Conservation (phyloP, 2,888 invertebrate genomes). For the Meteorus cinctellus region DNA sequence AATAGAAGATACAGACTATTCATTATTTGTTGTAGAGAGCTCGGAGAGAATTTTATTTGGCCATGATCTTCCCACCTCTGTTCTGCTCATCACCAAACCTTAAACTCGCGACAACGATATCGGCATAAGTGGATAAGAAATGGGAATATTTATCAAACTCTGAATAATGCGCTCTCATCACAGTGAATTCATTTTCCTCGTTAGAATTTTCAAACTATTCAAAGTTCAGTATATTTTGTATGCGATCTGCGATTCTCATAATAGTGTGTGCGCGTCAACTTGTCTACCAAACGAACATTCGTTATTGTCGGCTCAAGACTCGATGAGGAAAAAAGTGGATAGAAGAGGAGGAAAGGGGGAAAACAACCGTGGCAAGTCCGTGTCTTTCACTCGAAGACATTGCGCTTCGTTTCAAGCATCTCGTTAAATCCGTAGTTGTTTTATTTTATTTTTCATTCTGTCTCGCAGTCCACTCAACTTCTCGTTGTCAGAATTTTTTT, state of each 20-base stretch:
- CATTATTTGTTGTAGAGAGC: too few relatives aligned
- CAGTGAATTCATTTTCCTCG: too few relatives aligned
- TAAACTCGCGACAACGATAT: too few relatives aligned
- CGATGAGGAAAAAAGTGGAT: neutral
- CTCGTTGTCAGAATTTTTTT: neutral
- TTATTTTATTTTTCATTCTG: neutral
- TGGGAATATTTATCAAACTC: too few relatives aligned
- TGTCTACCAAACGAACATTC: conserved; percentile 23
- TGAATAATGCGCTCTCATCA: too few relatives aligned
- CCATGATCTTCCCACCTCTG: too few relatives aligned
- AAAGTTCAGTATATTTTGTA: neutral
- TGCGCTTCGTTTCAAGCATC: conserved; percentile 14
- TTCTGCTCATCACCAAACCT: too few relatives aligned
- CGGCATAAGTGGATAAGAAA: too few relatives aligned
- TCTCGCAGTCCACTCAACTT: neutral
- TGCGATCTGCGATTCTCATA: neutral
- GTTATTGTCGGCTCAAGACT: conserved; percentile 10
- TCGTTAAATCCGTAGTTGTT: conserved; percentile 25
- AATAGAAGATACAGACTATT: too few relatives aligned
- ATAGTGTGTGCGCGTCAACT: conserved; percentile 11
- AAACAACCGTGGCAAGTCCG: conserved; percentile 10
- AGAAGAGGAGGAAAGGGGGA: neutral
- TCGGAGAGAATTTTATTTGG: too few relatives aligned
- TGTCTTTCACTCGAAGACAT: conserved; percentile 21
- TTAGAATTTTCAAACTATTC: neutral